Base-by-base conservation (phyloP, 2,113 vertebrate species). In the Crotophaga sulcirostris region DNA sequence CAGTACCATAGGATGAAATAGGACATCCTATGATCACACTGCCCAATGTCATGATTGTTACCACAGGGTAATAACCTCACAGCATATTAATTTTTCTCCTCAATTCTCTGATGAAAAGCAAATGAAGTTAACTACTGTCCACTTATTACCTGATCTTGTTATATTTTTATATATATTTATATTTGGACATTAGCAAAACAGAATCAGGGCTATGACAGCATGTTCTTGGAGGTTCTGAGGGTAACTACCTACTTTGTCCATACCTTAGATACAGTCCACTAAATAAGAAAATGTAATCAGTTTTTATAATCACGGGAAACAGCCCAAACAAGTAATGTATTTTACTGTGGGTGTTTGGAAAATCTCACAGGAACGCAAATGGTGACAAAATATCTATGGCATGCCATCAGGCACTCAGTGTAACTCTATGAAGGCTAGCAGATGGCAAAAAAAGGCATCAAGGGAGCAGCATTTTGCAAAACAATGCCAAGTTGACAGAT, bases 401-500 rank as follows among this genome's bases (percentile, higher is more conserved):
- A 64, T 36, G 40, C 28, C 66, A 83, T 72, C 82, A 94, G 69
- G 52, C 49, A 66, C 15, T 84, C 54, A 34, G 17, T 29, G 19
- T 34, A 84, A 82, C 13, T 45, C 31, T 58, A 0, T 66, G 93
- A 93, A 85, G 58, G 49, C 26, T 83, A 94, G 58, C 87, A 95
- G 84, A 96, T 93, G 87, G 86, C 58, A 90, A 77, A 64, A 73
- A 92, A 85, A 76, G 19, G 38, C 54, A 90, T 42, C 74, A 51
- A 76, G 78, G 81, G 84, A 79, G 28, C 10, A 82, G 36, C 33
- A 33, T 80, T 75, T 91, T 58, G 51, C 33, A 89, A 74, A 95
- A 89, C 47, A 91, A 82, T 93, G 62, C 55, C 95, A 94, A 87
- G 36, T 1, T 85, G 87, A 87, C 59, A 94, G 63, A 93, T 86